Percentiles rank a stretch among this genome's conserved stretches.
These are phyloP conservation scores for Porites lutea DNA, from an alignment of 64 coral and sea anemone genomes.

Conservation along the genomic window DNA sequence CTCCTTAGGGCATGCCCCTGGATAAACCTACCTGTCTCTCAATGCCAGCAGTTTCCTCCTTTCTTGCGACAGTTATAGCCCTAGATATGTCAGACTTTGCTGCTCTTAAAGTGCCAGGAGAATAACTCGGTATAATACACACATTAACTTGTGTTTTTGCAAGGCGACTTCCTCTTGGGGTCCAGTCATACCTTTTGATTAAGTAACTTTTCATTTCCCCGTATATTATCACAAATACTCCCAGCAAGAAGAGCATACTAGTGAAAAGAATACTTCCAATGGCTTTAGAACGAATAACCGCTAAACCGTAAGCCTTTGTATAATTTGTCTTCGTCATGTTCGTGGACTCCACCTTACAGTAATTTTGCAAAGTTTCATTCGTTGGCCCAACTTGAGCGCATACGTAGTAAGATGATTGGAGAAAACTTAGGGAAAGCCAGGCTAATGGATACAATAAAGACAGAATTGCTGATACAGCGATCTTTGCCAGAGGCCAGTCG, in stretches of 20 bases:
- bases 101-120: not conserved
- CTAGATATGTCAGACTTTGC: not conserved
- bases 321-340: not conserved
- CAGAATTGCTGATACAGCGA: not conserved
- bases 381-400: not conserved
- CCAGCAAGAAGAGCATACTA: not conserved
- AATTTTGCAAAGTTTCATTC: not conserved
- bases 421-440: conserved; percentile 22
- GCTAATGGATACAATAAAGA: conserved; percentile 16
- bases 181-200: not conserved
- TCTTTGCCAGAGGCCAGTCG: conserved; percentile 17
- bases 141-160: not conserved
- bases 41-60: not conserved
- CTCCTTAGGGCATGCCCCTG: not conserved
- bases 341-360: not conserved
- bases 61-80: not conserved
- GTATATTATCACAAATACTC: conserved; percentile 22
- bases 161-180: not conserved
- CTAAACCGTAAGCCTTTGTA: not conserved
- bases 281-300: conserved; percentile 10
- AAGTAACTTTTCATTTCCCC: conserved; percentile 20
- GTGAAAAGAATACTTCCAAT: not conserved
- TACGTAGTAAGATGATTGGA: conserved; percentile 33
- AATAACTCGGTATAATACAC: not conserved
- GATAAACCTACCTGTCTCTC: not conserved